Percentiles rank a stretch among this genome's conserved stretches.
phyloP scores from a whole-genome alignment of 2,888 invertebrate species.

The Drosophila mimetica region DNA sequence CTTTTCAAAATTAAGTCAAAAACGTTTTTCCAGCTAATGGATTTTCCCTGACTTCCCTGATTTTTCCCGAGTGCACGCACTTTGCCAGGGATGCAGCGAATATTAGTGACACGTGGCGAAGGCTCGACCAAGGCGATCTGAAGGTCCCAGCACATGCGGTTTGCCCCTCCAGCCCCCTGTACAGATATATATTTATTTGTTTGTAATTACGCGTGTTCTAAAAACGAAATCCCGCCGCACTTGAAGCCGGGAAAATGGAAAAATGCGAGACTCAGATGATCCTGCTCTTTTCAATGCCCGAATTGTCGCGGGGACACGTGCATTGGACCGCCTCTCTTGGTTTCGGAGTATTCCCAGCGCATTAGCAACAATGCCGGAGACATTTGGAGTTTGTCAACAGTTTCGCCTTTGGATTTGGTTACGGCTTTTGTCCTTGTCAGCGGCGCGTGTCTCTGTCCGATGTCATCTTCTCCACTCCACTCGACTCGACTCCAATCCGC shows the following conservation, averaged over 20 bases:
- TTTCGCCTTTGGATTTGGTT: conserved; percentile 55
- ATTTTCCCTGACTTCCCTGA: not conserved
- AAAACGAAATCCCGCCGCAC: conserved; percentile 74
- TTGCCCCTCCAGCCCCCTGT: conserved; percentile 47
- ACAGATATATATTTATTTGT: conserved; percentile 74
- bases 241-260: conserved; percentile 52
- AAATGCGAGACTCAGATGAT: conserved; percentile 17
- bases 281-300: conserved; percentile 67
- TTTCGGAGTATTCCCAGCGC: conserved; percentile 55
- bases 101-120: conserved; percentile 74
- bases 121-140: conserved; percentile 21
- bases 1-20: too few species aligned
- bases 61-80: conserved; percentile 28
- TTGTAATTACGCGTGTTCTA: conserved; percentile 81
- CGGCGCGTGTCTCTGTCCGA: conserved; percentile 56
- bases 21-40: too few species aligned
- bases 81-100: conserved; percentile 41
- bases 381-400: conserved; percentile 78
- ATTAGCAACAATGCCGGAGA: conserved; percentile 67
- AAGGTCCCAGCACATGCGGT: conserved; percentile 58
- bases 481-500: conserved; percentile 41
- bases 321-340: conserved; percentile 23
- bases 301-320: conserved; percentile 29
- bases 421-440: conserved; percentile 52
- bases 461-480: conserved; percentile 28